Evolutionary conservation across 2,797 vertebrate species (phyloP).

Genomic region (Pangasius larnaudii): DNA sequence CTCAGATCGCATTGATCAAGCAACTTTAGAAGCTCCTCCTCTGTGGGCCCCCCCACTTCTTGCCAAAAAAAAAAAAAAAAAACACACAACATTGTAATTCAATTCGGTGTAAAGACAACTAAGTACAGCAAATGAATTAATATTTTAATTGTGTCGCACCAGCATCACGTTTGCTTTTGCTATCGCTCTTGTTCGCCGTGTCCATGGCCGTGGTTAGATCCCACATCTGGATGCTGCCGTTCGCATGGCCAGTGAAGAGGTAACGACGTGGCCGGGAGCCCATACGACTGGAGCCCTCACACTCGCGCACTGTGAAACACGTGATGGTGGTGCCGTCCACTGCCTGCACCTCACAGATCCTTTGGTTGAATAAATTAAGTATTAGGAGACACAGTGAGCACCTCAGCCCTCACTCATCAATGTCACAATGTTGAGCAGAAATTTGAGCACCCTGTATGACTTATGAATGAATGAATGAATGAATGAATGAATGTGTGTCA

Average conservation of each 20-base stretch:
- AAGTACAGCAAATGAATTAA: neutral
- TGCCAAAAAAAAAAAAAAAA: neutral
- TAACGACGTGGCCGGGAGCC: constrained; percentile 93
- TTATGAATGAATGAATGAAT: neutral
- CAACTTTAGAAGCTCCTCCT: constrained; percentile 92
- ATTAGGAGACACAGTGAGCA: neutral
- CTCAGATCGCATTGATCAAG: constrained; percentile 97
- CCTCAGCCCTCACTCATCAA: neutral
- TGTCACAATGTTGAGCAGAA: too few species aligned
- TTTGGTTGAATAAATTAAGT: constrained; percentile 55
- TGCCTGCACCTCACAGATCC: constrained; percentile 96
- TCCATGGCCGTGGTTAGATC: constrained; percentile 98
- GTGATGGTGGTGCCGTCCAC: constrained; percentile 95
- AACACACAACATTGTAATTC: neutral
- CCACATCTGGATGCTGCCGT: constrained; percentile 99
- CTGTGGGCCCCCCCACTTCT: constrained; percentile 92
- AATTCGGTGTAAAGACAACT: neutral
- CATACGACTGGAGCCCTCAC: constrained; percentile 96
- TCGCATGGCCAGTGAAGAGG: constrained; percentile 94
- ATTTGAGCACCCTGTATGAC: neutral
- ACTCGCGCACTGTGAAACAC: constrained; percentile 92
- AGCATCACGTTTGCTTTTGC: constrained; percentile 75
- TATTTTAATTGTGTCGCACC: constrained; percentile 43
- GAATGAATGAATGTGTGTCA: too few species aligned
- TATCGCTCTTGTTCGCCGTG: constrained; percentile 89